Base-by-base conservation (phyloP, 2,797 vertebrate species). In the Orientallactaga sibirica region DNA sequence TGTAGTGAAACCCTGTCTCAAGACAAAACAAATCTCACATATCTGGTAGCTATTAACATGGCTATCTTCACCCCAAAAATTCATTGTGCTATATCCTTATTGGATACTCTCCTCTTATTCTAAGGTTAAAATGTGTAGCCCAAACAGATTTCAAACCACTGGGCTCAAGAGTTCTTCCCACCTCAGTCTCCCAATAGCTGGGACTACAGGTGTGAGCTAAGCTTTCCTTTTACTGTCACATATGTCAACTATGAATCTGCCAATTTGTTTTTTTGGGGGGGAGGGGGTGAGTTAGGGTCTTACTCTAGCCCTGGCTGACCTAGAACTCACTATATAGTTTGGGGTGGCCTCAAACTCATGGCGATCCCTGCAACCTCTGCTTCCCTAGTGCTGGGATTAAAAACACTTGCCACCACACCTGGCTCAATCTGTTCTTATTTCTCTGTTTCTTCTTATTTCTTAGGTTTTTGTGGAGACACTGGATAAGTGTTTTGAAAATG, bases 401-500 rank as follows among this genome's bases (percentile, higher is more conserved):
- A 25, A 20, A 29, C 8, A 14, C 24, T 24, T 55, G 16, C 33
- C 33, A 37, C 33, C 33, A 37, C 33, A 37, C 33, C 33, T 37
- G 33, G 33, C 48, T 22, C 71, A 82, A 7, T 85, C 10, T 52
- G 24, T 62, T 19, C 7, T 55, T 0, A 76, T 86, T 86, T 92
- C 76, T 91, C 43, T 55, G 7, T 96, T 82, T 86, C 78, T 96
- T 18, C 80, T 29, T 71, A 7, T 24, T 81, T 66, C 78, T 24
- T 97, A 99, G 99, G 99, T 99, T 80, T 99, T 99, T 78, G 98
- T 99, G 94, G 98, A 99, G 97, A 99, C 98, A 0, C 96, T 99
- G 97, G 98, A 99, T 96, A 99, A 99, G 87, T 99, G 98, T 97
- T 99, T 99, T 62, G 98, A 99, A 96, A 99, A 99, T 0, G 98